Evolutionary conservation across 2,888 invertebrate genomes (phyloP).

Genomic region (Ennomos fuscantarius): DNA sequence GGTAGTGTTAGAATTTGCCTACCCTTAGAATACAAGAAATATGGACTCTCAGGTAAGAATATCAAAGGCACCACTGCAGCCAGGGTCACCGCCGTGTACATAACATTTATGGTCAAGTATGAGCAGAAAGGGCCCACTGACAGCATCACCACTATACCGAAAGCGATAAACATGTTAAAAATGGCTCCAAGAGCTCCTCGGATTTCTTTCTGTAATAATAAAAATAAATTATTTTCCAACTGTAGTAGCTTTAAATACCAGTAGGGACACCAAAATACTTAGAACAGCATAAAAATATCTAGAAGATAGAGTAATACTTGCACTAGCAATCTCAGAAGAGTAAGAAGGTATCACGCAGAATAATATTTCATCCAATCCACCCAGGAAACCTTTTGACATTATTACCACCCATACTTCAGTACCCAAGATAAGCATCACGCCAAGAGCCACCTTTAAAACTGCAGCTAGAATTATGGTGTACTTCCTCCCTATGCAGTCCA

Average conservation of each 20-base stretch:
- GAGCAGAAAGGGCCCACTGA: conserved; percentile 58
- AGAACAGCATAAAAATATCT: neutral
- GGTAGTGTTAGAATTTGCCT: conserved; percentile 5
- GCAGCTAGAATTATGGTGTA: conserved; percentile 47
- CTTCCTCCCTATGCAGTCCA: conserved; percentile 36
- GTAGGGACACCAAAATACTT: neutral
- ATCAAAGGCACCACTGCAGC: conserved; percentile 47
- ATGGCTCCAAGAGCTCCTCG: conserved; percentile 61
- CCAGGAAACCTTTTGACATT: conserved; percentile 40
- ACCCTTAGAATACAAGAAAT: conserved; percentile 63
- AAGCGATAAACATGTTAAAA: conserved; percentile 55
- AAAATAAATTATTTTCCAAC: neutral
- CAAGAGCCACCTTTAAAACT: conserved; percentile 45
- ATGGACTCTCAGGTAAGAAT: conserved; percentile 63
- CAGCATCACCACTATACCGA: conserved; percentile 55
- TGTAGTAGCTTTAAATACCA: too few species aligned
- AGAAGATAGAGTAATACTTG: conserved; percentile 34
- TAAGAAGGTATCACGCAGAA: conserved; percentile 56
- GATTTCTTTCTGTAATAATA: conserved; percentile 55
- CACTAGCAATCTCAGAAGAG: conserved; percentile 63
- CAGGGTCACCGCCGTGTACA: conserved; percentile 34
- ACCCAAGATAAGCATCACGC: conserved; percentile 51
- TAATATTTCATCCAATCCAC: conserved; percentile 45
- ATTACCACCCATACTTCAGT: conserved; percentile 57
- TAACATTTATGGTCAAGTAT: conserved; percentile 48